phyloP scores from a whole-genome alignment of 2,888 invertebrate genomes.

The Laothoe populi region DNA sequence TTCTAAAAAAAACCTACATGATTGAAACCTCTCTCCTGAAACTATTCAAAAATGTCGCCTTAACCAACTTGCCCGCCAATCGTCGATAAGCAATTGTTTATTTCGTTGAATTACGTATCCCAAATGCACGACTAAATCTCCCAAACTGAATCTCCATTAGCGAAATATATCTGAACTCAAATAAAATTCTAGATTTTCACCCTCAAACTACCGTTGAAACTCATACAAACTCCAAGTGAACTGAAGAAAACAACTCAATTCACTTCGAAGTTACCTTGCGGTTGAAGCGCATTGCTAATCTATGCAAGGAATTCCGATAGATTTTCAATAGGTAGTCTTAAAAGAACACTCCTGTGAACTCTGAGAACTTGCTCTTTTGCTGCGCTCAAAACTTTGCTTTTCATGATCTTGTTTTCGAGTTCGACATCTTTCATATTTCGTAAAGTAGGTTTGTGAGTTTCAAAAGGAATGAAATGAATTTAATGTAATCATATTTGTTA shows the following conservation, averaged over 20 bases:
- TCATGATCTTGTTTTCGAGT: conserved; percentile 22
- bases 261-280: conserved; percentile 40
- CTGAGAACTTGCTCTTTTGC: conserved; percentile 24
- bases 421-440: conserved; percentile 23
- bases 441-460: conserved; percentile 21
- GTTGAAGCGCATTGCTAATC: conserved; percentile 43
- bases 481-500: conserved; percentile 15
- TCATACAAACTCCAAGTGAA: conserved; percentile 40
- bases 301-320: conserved; percentile 54
- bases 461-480: conserved; percentile 13
- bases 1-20: too few species aligned
- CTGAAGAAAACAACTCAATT: conserved; percentile 35
- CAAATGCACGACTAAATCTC: too few species aligned
- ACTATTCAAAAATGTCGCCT: too few species aligned
- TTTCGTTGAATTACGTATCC: too few species aligned
- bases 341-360: conserved; percentile 25
- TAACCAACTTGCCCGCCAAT: too few species aligned
- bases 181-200: conserved; percentile 34
- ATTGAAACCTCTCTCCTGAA: too few species aligned
- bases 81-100: too few species aligned
- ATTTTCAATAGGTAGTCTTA: conserved; percentile 45
- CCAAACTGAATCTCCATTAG: conserved; percentile 23
- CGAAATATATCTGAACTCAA: conserved; percentile 37
- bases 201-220: conserved; percentile 44
- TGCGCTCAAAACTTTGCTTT: conserved; percentile 25